Evolutionary conservation across 2,888 invertebrate species (phyloP), one percentile per base, ranked within the genome.

Genomic region (Cheiracanthium punctorium): DNA sequence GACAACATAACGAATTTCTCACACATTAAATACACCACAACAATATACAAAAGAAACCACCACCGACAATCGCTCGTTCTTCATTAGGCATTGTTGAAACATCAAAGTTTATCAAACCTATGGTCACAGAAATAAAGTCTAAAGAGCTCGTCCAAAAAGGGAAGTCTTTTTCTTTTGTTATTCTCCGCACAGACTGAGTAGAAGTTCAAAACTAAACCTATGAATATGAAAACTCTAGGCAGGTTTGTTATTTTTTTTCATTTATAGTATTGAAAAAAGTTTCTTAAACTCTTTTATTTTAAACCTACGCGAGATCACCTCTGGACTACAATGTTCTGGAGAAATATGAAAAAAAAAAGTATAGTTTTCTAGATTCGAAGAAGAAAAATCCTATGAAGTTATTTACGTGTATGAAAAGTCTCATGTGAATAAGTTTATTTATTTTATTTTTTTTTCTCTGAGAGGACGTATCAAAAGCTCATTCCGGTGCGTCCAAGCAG

Each of bases 381-480:
- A n/a, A n/a, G n/a, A n/a, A n/a, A n/a, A n/a, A n/a, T n/a, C n/a
- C n/a, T n/a, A n/a, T n/a, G 58, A 58, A 17, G 43, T 7, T 58
- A 20, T 58, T 1, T 58, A 58, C 24, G 58, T 24, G 58, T 24
- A 58, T 1, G 2, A 5, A 58, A 58, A 58, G 4, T 58, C 12
- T 24, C 24, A 58, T 58, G 58, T 12, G 14, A 5, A 58, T n/a
- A 7, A 7, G 24, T 58, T 24, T 58, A 24, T 24, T 24, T 24
- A 2, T 58, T 24, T 24, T 58, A 12, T 58, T 24, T 24, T 24
- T 20, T 20, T 58, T 69, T 33, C 20, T 69, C n/a, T n/a, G n/a
- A n/a, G 8, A 69, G 69, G 69, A 69, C 69, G 69, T 69, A 33
- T 69, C 69, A 33, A 69, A 69, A 69, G 69, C 69, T 69, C 69